Evolutionary conservation across 2,797 vertebrate species (phyloP), one percentile per base, ranked within the genome.

Genomic region (Centropyge bicolor): DNA sequence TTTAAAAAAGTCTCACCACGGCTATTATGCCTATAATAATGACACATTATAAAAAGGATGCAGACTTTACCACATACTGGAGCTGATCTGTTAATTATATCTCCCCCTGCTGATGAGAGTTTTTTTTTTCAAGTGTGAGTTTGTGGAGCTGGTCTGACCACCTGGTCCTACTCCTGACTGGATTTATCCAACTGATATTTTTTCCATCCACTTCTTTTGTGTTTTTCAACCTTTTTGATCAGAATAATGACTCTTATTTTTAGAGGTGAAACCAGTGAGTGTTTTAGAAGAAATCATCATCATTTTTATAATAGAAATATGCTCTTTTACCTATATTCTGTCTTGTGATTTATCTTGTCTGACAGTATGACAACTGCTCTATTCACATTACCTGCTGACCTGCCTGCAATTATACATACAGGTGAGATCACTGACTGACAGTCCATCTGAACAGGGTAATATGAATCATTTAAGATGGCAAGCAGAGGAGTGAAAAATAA

Each of bases 1-100:
- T 4, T 35, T 31, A 35, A 27, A 22, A 76, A 17, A 43, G 36
- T 20, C 20, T 17, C n/a, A 12, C 12, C 10, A 16, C n/a, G 40
- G 24, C 4, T 43, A 40, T 22, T 35, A 41, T 3, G 43, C 36
- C 51, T 20, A 40, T 7, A 54, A 46, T 46, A 52, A 59, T 36
- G 8, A 45, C 16, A 38, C 9, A 49, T 17, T 40, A 31, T 46
- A 4, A 54, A 74, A 24, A 49, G 12, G 9, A 51, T 52, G 6
- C 16, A 52, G 43, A 43, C 16, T 59, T 35, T 27, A 69, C 31
- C 16, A 56, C 51, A 49, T 35, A 31, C 38, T 45, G 40, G 40
- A 70, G 45, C 17, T 46, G 54, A 59, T 40, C 54, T 76, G 22
- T 45, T 70, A 20, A 59, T 62, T 43, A 38, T 48, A 31, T 35